Base-by-base conservation (phyloP, 1,140 invertebrate genomes). In the Drosophila ambigua region DNA sequence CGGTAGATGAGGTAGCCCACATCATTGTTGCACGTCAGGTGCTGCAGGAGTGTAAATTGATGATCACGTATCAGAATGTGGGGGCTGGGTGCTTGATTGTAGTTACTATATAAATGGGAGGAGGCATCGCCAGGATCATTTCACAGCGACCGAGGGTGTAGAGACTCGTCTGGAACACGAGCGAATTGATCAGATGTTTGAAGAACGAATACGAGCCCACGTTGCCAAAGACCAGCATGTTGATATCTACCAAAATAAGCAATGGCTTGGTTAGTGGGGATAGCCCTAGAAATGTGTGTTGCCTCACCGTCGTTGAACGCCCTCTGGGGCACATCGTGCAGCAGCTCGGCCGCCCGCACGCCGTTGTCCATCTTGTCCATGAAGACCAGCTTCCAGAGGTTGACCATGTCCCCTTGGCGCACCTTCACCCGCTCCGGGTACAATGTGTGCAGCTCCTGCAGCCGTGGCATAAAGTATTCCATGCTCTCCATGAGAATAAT, bases 351-450 rank as follows among this genome's bases (percentile, higher is more conserved):
- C 4, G 94, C 83, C 43, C 94, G 91, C 55, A 92, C 92, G 15
- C 94, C 94, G 65, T 92, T 91, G 59, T 94, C 94, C 74, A 93
- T 91, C 85, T 94, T 94, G 73, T 95, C 94, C 91, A 92, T 90
- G 75, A 92, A 94, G 8, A 92, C 92, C 61, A 94, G 51, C 69
- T 93, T 94, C 92, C 93, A 93, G 74, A 94, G 91, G 23, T 85
- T 91, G 62, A 94, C 92, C 55, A 94, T 93, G 72, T 94, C 94
- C n/a, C 90, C 93, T 0, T 80, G 72, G 5, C 57, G 72, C 8
- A 92, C 90, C 44, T 91, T 90, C 0, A 88, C 90, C 0, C 90
- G 80, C 23, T 91, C 84, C 3, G 90, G 90, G 49, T 91, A 91
- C 8, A 91, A 23, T 0, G 72, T 39, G 48, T 91, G 90, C 4